These are phyloP conservation scores for Tridacna crocea DNA, from an alignment of 2,888 invertebrate genomes.

Conservation along the genomic window DNA sequence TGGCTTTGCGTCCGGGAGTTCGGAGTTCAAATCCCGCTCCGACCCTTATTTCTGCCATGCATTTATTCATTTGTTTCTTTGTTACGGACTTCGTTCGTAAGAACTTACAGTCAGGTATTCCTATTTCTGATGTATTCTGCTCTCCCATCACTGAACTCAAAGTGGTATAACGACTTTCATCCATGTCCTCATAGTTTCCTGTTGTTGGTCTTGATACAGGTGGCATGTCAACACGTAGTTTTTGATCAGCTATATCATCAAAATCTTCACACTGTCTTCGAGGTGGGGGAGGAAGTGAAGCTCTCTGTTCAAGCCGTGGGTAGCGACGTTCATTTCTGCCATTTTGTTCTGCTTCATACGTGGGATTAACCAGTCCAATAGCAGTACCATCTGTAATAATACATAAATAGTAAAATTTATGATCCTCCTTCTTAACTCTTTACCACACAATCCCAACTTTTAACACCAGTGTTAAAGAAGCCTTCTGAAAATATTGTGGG, in stretches of 20 bases:
- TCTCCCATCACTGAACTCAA: slow-evolving; percentile 37
- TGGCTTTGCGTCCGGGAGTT: background rate
- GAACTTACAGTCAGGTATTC: slow-evolving; percentile 16
- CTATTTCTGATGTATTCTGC: background rate
- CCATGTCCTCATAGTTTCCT: slow-evolving; percentile 45
- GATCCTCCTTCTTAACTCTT: too few species aligned
- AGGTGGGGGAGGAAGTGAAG: slow-evolving; percentile 26
- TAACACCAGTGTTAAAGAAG: too few species aligned
- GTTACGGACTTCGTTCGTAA: too few species aligned
- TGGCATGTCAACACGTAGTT: slow-evolving; percentile 33
- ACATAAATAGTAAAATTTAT: background rate
- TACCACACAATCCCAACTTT: too few species aligned
- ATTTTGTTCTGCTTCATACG: slow-evolving; percentile 50
- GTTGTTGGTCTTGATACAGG: slow-evolving; percentile 5
- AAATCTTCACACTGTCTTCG: slow-evolving; percentile 32
- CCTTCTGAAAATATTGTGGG: background rate
- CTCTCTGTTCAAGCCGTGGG: slow-evolving; percentile 44
- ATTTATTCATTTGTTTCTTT: too few species aligned
- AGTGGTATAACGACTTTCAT: slow-evolving; percentile 54
- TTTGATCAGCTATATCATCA: slow-evolving; percentile 40
- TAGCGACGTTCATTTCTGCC: slow-evolving; percentile 47
- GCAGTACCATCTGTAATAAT: slow-evolving; percentile 32
- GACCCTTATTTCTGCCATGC: too few species aligned
- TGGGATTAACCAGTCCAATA: slow-evolving; percentile 48
- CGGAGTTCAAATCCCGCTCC: too few species aligned